These are phyloP conservation scores for Poeciliopsis gracilis DNA, from an alignment of 2,797 vertebrate genomes.

Conservation along the genomic window DNA sequence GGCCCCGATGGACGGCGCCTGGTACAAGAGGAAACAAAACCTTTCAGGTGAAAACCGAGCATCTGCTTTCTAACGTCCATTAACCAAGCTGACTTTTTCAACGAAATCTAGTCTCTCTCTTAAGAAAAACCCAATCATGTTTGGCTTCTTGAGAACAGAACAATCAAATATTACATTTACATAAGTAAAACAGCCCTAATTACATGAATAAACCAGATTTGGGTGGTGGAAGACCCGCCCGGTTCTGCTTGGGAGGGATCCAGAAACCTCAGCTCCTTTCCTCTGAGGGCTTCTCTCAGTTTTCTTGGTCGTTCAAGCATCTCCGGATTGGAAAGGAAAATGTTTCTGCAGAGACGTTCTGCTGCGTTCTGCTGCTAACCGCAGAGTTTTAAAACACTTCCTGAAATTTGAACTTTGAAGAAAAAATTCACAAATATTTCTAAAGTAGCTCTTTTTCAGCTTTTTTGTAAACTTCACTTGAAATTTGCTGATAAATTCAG, in stretches of 20 bases:
- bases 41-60: constrained; percentile 73
- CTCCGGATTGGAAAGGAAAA: neutral
- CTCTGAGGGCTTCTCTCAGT: neutral
- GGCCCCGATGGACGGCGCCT: constrained; percentile 93
- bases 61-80: neutral
- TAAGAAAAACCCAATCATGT: neutral
- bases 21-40: constrained; percentile 79
- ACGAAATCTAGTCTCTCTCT: neutral
- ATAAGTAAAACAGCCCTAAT: neutral
- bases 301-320: neutral
- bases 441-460: neutral
- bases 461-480: neutral
- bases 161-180: neutral
- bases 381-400: neutral
- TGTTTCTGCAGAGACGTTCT: neutral
- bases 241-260: neutral
- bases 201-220: constrained; percentile 1
- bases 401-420: neutral
- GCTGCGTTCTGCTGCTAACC: neutral
- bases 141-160: neutral
- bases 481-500: neutral
- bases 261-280: neutral
- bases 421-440: neutral
- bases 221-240: neutral
- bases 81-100: constrained; percentile 7